Conservation (phyloP, 2,113 vertebrate species). For the Corythoichthys intestinalis region DNA sequence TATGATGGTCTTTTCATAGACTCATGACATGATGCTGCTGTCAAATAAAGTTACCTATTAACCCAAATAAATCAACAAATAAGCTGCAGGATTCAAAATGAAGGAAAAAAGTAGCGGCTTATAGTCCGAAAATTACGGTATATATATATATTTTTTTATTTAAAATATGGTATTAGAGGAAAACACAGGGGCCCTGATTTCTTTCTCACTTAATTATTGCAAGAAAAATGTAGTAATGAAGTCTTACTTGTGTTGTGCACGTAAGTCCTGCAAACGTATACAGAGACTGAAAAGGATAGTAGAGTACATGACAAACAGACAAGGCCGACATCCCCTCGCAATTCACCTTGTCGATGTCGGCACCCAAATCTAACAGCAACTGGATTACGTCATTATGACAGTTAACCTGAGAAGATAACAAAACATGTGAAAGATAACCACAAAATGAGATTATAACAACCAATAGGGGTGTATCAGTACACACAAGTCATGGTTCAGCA, state of each 20-base stretch:
- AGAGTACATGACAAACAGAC: slow-evolving; percentile 75
- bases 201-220: not conserved
- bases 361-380: slow-evolving; percentile 80
- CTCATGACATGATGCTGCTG: too few relatives aligned
- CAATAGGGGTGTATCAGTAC: too few relatives aligned
- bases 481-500: too few relatives aligned
- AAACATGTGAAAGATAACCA: not conserved
- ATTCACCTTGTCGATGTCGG: slow-evolving; percentile 78
- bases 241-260: slow-evolving; percentile 28
- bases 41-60: too few relatives aligned
- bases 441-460: not conserved
- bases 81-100: too few relatives aligned
- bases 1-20: too few relatives aligned
- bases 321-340: slow-evolving; percentile 79
- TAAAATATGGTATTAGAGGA: too few relatives aligned
- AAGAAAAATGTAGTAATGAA: not conserved
- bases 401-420: slow-evolving; percentile 65
- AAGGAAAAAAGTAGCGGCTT: too few relatives aligned
- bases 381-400: slow-evolving; percentile 71
- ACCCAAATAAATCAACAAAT: too few relatives aligned
- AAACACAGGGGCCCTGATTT: not conserved
- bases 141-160: too few relatives aligned
- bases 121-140: too few relatives aligned
- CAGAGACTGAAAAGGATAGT: slow-evolving; percentile 74
- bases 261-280: slow-evolving; percentile 54